Conservation (phyloP, 2,113 vertebrate species). For the Sorex fumeus region DNA sequence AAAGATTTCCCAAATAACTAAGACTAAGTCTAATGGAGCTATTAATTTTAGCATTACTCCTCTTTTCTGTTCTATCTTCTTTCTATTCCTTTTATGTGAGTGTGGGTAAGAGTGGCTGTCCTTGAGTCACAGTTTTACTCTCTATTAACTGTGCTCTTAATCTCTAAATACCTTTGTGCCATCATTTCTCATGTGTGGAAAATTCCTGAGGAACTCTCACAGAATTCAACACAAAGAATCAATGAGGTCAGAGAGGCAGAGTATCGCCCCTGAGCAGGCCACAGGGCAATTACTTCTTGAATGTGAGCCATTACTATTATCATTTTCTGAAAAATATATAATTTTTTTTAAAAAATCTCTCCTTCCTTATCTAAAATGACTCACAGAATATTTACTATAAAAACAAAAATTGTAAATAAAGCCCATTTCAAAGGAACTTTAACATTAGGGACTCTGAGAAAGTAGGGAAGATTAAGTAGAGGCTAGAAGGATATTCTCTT, state of each 20-base stretch:
- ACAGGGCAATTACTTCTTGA: not conserved
- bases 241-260: not conserved
- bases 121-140: not conserved
- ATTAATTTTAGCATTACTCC: not conserved
- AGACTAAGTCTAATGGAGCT: not conserved
- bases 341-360: not conserved
- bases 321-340: not conserved
- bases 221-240: not conserved
- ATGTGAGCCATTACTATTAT: not conserved
- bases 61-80: not conserved
- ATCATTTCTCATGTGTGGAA: not conserved
- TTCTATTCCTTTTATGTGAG: not conserved
- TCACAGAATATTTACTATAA: not conserved
- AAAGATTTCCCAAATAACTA: not conserved
- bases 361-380: not conserved
- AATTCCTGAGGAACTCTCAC: not conserved
- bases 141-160: not conserved
- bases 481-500: fast-evolving
- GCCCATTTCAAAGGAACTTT: not conserved
- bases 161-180: not conserved
- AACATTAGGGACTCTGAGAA: not conserved
- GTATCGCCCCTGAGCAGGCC: not conserved
- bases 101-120: not conserved
- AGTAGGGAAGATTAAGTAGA: not conserved
- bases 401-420: not conserved